Conservation (phyloP, 2,797 vertebrate genomes). For the Ibycter americanus region DNA sequence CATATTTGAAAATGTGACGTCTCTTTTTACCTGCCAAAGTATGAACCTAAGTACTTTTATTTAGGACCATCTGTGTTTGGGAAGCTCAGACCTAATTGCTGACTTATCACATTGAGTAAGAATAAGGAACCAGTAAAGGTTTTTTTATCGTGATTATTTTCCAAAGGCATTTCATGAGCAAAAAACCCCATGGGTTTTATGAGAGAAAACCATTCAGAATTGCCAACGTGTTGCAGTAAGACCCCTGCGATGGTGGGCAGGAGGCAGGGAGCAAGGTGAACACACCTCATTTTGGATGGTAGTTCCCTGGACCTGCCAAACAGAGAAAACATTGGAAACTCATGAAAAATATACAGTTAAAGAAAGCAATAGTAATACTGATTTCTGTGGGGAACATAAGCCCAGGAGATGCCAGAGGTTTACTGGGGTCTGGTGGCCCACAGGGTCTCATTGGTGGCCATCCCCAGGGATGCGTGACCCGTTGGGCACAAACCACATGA, state of each 20-base stretch:
- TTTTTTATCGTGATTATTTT: neutral
- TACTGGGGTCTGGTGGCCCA: neutral
- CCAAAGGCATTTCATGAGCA: neutral
- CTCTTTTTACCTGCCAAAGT: neutral
- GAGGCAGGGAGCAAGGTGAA: neutral
- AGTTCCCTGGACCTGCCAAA: neutral
- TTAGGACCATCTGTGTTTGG: neutral
- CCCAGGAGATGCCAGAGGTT: neutral
- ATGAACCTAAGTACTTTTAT: neutral
- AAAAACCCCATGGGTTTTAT: neutral
- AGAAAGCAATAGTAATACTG: neutral
- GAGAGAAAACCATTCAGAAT: neutral
- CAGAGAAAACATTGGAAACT: neutral
- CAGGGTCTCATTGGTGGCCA: rapidly evolving
- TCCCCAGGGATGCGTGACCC: rapidly evolving
- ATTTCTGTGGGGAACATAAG: neutral
- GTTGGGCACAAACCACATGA: rapidly evolving
- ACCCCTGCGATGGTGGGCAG: rapidly evolving
- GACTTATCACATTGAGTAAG: rapidly evolving
- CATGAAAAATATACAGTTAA: neutral
- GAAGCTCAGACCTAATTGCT: neutral
- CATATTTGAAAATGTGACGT: neutral
- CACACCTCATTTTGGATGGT: rapidly evolving
- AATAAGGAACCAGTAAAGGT: neutral
- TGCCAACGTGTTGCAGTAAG: neutral